These are phyloP conservation scores for Agapornis roseicollis DNA, from an alignment of 2,113 vertebrate species.

Conservation along the genomic window DNA sequence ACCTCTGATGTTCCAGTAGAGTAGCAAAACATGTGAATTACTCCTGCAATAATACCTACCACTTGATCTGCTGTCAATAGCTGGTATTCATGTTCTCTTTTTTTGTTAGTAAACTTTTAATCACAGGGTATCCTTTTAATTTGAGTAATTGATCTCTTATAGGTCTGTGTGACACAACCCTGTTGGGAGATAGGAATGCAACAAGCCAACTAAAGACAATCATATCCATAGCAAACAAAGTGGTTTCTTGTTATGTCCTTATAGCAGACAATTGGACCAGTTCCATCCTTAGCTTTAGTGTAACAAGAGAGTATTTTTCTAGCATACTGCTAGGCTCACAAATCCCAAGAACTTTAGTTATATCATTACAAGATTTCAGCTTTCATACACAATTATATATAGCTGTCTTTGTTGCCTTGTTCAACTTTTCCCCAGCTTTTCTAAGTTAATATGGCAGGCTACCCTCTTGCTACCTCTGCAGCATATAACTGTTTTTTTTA, in stretches of 20 bases:
- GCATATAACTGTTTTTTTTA: not conserved
- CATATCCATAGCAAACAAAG: not conserved
- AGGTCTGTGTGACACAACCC: not conserved
- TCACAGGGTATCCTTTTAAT: not conserved
- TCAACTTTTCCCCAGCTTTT: constrained; percentile 19
- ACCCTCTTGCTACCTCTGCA: not conserved
- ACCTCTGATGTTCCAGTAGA: not conserved
- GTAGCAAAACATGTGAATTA: not conserved
- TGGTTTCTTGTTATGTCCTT: not conserved
- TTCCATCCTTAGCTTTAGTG: constrained; percentile 2
- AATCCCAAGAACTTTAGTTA: constrained; percentile 7
- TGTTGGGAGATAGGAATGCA: not conserved
- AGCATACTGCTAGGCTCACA: not conserved
- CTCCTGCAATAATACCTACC: not conserved
- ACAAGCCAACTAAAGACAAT: constrained; percentile 15
- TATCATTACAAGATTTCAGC: not conserved
- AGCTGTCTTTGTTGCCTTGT: not conserved
- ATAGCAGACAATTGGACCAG: not conserved
- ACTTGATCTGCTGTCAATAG: not conserved
- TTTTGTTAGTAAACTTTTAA: not conserved
- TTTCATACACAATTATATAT: not conserved
- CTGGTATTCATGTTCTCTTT: not conserved
- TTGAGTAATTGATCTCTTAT: not conserved
- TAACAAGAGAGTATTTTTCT: constrained; percentile 19
- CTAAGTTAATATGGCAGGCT: not conserved